phyloP scores from a whole-genome alignment of 1,140 invertebrate genomes.

The Drosophila teissieri region DNA sequence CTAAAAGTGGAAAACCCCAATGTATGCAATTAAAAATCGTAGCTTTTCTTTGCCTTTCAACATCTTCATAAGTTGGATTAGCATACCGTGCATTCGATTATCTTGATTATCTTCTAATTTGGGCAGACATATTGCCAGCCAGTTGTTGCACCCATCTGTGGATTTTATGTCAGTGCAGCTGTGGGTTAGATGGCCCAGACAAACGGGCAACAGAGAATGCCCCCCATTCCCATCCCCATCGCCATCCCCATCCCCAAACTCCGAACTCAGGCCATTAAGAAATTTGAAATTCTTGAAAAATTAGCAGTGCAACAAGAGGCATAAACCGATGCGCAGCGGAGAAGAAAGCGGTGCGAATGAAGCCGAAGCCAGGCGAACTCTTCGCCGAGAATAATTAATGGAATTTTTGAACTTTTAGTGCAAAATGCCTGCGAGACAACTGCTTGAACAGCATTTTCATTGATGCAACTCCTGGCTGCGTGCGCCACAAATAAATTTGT shows the following conservation, averaged over 20 bases:
- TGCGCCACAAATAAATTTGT: slow-evolving; percentile 75
- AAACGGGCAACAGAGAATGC: slow-evolving; percentile 14
- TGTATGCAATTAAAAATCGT: too few relatives aligned
- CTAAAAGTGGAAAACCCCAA: too few relatives aligned
- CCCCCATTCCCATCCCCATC: neutral
- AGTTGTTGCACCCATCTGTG: neutral
- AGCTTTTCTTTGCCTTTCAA: too few relatives aligned
- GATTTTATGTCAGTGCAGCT: slow-evolving; percentile 7
- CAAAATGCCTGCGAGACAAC: slow-evolving; percentile 51
- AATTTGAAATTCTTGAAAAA: slow-evolving; percentile 58
- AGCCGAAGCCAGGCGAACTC: slow-evolving; percentile 34
- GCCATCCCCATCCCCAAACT: neutral
- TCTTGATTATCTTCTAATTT: too few relatives aligned
- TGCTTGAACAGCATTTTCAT: slow-evolving; percentile 62
- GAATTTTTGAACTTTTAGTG: slow-evolving; percentile 76
- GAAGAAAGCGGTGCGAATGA: slow-evolving; percentile 34
- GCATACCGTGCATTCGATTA: too few relatives aligned
- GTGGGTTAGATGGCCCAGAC: slow-evolving; percentile 18
- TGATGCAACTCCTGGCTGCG: slow-evolving; percentile 43
- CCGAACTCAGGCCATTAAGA: slow-evolving; percentile 26
- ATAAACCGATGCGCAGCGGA: neutral
- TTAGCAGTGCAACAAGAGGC: slow-evolving; percentile 43
- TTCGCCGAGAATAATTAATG: slow-evolving; percentile 63
- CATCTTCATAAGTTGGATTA: too few relatives aligned
- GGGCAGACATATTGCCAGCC: neutral